phyloP scores from a whole-genome alignment of 30 jellyfish, hydroid and myxozoan species.

The Cassiopea xamachana region DNA sequence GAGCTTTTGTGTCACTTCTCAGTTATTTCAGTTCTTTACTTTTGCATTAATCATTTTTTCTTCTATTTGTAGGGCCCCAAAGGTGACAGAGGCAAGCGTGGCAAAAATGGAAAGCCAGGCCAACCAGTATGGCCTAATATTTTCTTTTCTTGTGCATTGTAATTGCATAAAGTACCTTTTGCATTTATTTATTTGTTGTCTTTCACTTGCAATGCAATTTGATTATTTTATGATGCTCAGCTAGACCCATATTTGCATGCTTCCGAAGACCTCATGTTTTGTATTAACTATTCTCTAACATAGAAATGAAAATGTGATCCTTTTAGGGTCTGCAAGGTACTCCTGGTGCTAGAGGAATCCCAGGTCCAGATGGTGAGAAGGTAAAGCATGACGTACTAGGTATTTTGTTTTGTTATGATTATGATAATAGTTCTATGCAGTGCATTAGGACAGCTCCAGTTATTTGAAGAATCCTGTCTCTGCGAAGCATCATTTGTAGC shows the following conservation, averaged over 20 bases:
- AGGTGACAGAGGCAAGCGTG: conserved; percentile 71
- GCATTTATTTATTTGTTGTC: too few relatives aligned
- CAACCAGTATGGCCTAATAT: conserved; percentile 69
- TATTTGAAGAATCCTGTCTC: too few relatives aligned
- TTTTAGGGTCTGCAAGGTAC: conserved; percentile 67
- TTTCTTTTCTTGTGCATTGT: neutral
- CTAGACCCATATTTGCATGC: neutral
- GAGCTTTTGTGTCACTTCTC: neutral
- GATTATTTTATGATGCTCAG: too few relatives aligned
- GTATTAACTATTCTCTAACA: neutral
- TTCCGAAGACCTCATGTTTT: neutral
- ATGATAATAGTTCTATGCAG: too few relatives aligned
- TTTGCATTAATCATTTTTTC: neutral
- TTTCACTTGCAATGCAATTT: too few relatives aligned
- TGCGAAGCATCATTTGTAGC: too few relatives aligned
- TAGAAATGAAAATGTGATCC: neutral
- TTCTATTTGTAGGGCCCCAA: conserved; percentile 62
- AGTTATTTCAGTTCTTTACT: neutral
- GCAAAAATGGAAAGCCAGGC: conserved; percentile 73
- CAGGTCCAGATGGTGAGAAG: conserved; percentile 52
- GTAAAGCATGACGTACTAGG: too few relatives aligned
- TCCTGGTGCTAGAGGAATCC: conserved; percentile 75
- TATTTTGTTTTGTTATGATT: too few relatives aligned
- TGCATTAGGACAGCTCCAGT: too few relatives aligned
- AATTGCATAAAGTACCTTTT: neutral